Evolutionary conservation across 2,797 vertebrate species (phyloP).

Genomic region (Clarias platycephalus): DNA sequence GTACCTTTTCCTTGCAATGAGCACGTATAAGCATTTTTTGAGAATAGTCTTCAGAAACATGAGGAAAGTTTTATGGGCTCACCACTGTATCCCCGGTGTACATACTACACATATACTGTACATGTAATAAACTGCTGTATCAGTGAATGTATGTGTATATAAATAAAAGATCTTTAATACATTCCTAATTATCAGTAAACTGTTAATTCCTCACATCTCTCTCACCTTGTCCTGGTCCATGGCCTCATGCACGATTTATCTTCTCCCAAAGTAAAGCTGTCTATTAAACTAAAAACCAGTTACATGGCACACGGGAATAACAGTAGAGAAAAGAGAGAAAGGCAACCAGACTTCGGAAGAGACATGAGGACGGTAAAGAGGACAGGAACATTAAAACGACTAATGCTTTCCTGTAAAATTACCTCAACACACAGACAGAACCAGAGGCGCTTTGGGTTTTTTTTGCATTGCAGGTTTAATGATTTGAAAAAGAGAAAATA

Average conservation of each 20-base stretch:
- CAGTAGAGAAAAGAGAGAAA: background rate
- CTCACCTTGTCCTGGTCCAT: background rate
- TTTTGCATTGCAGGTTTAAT: slow-evolving; percentile 58
- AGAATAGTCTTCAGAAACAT: too few species aligned
- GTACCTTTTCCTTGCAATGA: background rate
- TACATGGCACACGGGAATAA: slow-evolving; percentile 65
- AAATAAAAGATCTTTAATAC: background rate
- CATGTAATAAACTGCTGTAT: background rate
- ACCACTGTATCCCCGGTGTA: background rate
- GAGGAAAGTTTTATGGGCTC: too few species aligned
- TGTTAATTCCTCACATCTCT: background rate
- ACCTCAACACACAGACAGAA: slow-evolving; percentile 57
- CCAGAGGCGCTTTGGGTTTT: background rate
- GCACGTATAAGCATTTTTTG: too few species aligned
- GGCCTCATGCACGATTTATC: background rate
- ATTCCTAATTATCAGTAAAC: background rate
- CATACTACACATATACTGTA: background rate
- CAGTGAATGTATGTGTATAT: background rate
- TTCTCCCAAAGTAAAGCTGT: background rate
- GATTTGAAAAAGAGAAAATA: slow-evolving; percentile 39
- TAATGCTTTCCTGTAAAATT: slow-evolving; percentile 64
- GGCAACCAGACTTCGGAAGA: background rate
- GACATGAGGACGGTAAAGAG: background rate
- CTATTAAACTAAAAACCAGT: slow-evolving; percentile 15
- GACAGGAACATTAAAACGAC: slow-evolving; percentile 38